Base-by-base conservation (phyloP, 1,140 invertebrate genomes). In the Leguminivora glycinivorella region DNA sequence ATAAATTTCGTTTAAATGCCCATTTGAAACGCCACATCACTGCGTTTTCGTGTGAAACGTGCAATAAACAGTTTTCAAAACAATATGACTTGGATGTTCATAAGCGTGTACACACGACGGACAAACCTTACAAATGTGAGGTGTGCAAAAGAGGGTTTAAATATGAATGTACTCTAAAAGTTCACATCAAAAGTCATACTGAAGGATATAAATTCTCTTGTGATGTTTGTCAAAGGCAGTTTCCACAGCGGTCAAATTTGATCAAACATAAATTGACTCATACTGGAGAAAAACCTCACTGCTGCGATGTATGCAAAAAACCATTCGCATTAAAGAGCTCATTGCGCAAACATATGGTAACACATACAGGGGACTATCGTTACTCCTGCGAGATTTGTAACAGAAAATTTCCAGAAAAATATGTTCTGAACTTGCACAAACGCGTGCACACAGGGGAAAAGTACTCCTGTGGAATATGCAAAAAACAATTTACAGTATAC, bases 141-240 rank as follows among this genome's bases (percentile, higher is more conserved):
- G 29, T 63, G 24, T 63, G 58, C 22, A 63, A 31, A 26, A 63
- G 29, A 63, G 58, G 14, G 22, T 63, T 63, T 63, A 63, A 31
- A 31, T 63, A 63, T 26, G 29, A 63, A 63, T 25, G 58, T 25
- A 17, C 24, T 63, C 29, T 63, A 63, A 63, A 25, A 26, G 12
- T 14, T 24, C 58, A 63, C 14, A 29, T 63, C 2, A 63, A 63
- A n/a, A 14, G 58, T 10, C 58, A 63, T 26, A 63, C 24, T 0
- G 58, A 10, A n/a, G 58, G 29, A 63, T 26, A 26, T 19, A 9
- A n/a, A 29, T 31, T 26, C 24, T 17, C 47, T 52, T 52, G 47
- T 22, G 47, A 52, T 22, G 22, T 52, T 52, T 52, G 47, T 22
- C 17, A 22, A 22, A 52, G 47, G 19, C 47, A 52, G 47, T 52